Base-by-base conservation (phyloP, 37 sponge, comb jelly and placozoan genomes). In the Beroe forskalii region DNA sequence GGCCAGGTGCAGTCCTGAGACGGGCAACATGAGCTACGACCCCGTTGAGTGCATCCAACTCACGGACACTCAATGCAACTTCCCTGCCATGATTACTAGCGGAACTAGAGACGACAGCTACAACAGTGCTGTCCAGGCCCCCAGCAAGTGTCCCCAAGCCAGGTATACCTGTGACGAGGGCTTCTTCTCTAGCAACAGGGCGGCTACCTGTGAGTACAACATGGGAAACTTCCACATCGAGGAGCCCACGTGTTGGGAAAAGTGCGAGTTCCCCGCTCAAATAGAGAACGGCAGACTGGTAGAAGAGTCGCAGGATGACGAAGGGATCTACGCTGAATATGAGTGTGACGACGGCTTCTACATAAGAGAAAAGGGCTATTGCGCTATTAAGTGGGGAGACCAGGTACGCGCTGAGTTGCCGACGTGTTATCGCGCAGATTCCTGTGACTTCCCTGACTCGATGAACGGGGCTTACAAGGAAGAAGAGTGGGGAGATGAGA, bases 291-390 rank as follows among this genome's bases (percentile, higher is more conserved):
- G 86, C 9, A 20, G 9, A 25, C 23, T 27, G 48, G 55, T 41
- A 28, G 35, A 80, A 0, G 44, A 9, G 30, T 3, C 38, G 0
- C 31, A 30, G 24, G 30, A 23, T 20, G 55, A 43, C 55, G 86
- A 44, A 4, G 30, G 55, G 48, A 22, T 32, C 3, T 80, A 44
- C 27, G 43, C 86, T 19, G 25, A 43, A 6, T 80, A 80, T 37
- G 30, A 44, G 55, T 80, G 86, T 80, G 30, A 80, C 17, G 86
- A 80, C 14, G 86, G 86, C 4, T 80, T 44, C 55, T 43, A 44
- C 27, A 43, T 44, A 0, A 44, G 30, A 25, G 24, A 44, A 3
- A 43, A 20, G 25, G 44, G 55, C 23, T 40, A 42, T 27, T 44
- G 55, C 23, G 8, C 19, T 38, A 38, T 23, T 39, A 37, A 80